phyloP scores from a whole-genome alignment of 2,113 vertebrate species.

The Morone saxatilis region DNA sequence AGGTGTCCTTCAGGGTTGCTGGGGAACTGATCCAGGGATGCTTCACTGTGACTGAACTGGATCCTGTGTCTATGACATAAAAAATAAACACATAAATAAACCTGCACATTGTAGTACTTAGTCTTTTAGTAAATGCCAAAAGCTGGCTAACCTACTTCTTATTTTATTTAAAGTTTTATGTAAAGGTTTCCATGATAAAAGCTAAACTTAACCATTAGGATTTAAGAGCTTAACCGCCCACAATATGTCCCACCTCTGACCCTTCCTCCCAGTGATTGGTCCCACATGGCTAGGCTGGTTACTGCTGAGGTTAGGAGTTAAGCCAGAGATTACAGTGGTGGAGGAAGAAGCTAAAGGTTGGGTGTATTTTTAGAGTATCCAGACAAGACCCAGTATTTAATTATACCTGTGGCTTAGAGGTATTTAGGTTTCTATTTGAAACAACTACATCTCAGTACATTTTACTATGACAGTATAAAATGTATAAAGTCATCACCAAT shows the following conservation, averaged over 20 bases:
- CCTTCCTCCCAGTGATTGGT: conserved; percentile 18
- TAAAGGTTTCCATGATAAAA: conserved; percentile 13
- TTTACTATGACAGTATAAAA: not conserved
- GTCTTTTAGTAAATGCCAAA: not conserved
- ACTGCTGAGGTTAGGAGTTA: conserved; percentile 33
- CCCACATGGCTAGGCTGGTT: conserved; percentile 21
- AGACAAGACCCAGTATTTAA: conserved; percentile 8
- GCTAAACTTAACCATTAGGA: conserved; percentile 14
- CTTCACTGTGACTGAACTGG: not conserved
- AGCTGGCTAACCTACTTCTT: not conserved
- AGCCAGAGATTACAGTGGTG: conserved; percentile 60
- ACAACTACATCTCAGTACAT: not conserved
- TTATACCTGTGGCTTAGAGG: not conserved
- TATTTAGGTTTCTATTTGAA: not conserved
- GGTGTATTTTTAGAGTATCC: conserved; percentile 58
- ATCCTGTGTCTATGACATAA: not conserved
- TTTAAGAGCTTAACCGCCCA: conserved; percentile 47
- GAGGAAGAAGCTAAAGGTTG: conserved; percentile 33
- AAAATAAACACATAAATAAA: not conserved
- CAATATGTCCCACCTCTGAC: conserved; percentile 16
- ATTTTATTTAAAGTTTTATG: not conserved
- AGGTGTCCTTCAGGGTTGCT: not conserved
- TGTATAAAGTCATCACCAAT: not conserved
- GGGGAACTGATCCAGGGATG: not conserved
- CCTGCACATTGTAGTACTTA: not conserved